A percentile compares a stretch with the other conserved stretches of the same genome.
Conservation (phyloP, 1,140 invertebrate species). For the Cherax quadricarinatus region DNA sequence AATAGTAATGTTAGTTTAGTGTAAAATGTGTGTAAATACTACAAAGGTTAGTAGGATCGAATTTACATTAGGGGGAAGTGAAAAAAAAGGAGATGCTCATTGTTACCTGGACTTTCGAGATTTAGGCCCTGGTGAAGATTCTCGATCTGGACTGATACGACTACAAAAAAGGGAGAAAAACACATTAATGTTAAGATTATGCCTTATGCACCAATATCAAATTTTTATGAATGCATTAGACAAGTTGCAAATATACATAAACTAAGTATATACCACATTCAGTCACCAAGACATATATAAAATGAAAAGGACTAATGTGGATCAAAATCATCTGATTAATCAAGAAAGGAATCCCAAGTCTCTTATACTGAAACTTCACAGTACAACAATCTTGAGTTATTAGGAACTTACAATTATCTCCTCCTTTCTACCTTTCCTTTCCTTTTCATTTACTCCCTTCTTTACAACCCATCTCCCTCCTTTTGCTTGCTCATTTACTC, state of each 20-base stretch:
- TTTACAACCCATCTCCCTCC: too few relatives aligned
- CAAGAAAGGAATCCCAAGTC: too few relatives aligned
- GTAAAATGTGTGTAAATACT: neutral
- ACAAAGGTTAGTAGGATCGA: neutral
- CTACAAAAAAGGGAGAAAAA: constrained; percentile 68
- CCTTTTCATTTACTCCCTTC: too few relatives aligned
- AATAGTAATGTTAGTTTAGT: too few relatives aligned
- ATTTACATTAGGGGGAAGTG: neutral
- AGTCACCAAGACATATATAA: neutral
- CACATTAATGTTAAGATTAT: neutral
- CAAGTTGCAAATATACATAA: neutral
- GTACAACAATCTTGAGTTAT: too few relatives aligned
- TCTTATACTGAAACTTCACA: too few relatives aligned
- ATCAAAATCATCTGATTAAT: too few relatives aligned
- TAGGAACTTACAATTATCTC: too few relatives aligned
- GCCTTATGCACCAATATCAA: neutral
- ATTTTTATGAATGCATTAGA: neutral
- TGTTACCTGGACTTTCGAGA: constrained; percentile 73
- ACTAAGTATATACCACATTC: neutral
- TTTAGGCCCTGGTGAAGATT: constrained; percentile 71
- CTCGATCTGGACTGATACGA: constrained; percentile 73
- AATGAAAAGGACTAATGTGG: too few relatives aligned
- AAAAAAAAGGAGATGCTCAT: neutral
- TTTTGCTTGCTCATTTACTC: too few relatives aligned
- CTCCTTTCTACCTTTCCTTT: too few relatives aligned